Evolutionary conservation across 2,888 invertebrate genomes (phyloP).

Genomic region (Amiota minor): DNA sequence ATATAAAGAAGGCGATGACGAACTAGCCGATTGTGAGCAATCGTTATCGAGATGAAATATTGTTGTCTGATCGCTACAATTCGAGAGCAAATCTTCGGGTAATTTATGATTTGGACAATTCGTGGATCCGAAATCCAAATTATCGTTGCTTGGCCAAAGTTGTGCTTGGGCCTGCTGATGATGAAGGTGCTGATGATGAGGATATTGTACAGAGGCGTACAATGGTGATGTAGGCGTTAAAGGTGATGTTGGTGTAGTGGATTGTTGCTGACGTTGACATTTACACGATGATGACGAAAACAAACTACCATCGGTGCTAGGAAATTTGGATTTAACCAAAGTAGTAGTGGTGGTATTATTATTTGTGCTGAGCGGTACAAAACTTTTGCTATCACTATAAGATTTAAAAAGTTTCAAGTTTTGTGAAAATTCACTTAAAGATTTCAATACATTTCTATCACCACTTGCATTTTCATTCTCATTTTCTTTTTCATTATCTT

Average conservation of each 20-base stretch:
- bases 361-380: conserved; percentile 2
- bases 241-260: conserved; percentile 33
- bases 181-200: conserved; percentile 12
- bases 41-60: conserved; percentile 56
- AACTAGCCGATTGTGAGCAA: conserved; percentile 46
- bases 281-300: conserved; percentile 20
- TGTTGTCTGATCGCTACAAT: conserved; percentile 57
- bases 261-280: conserved; percentile 32
- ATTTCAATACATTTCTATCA: conserved; percentile 7
- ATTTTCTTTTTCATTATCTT: conserved; percentile 8
- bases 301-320: conserved; percentile 29
- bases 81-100: conserved; percentile 54
- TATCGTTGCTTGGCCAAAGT: conserved; percentile 51
- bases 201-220: conserved; percentile 31
- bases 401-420: conserved; percentile 46
- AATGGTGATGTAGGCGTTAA: conserved; percentile 25
- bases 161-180: conserved; percentile 27
- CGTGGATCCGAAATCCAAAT: conserved; percentile 35
- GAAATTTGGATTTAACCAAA: conserved; percentile 32
- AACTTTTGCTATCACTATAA: conserved; percentile 48
- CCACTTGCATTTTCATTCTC: conserved; percentile 20
- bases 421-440: conserved; percentile 27
- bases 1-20: conserved; percentile 52
- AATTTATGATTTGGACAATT: conserved; percentile 32
- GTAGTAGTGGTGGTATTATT: conserved; percentile 24